Conservation (phyloP, 2,113 vertebrate genomes). For the Todiramphus chloris region DNA sequence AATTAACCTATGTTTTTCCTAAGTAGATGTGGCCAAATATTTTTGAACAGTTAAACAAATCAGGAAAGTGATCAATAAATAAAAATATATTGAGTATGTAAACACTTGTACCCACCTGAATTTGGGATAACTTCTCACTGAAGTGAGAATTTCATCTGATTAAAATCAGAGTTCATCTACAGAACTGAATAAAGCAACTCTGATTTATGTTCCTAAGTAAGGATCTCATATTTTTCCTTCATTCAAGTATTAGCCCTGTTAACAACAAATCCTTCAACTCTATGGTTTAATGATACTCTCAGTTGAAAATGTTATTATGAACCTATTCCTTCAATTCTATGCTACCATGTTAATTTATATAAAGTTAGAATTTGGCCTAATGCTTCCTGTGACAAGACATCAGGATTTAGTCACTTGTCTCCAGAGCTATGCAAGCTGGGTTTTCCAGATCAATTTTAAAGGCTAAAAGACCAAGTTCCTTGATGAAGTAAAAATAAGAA, state of each 20-base stretch:
- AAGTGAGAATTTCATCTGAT: background rate
- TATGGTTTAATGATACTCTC: background rate
- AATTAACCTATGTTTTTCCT: background rate
- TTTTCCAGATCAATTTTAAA: background rate
- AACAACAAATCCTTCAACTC: background rate
- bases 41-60: background rate
- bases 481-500: background rate
- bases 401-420: accelerated
- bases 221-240: background rate
- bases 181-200: background rate
- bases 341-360: background rate
- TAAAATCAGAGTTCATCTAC: background rate
- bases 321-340: background rate
- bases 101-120: background rate
- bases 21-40: background rate
- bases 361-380: background rate
- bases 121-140: background rate
- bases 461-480: background rate
- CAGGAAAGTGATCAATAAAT: background rate
- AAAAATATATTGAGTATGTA: background rate
- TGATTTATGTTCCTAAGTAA: background rate
- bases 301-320: background rate
- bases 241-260: background rate
- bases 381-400: background rate
- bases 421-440: background rate